Evolutionary conservation across 2,888 invertebrate species (phyloP).

Genomic region (Iphiclides podalirius): DNA sequence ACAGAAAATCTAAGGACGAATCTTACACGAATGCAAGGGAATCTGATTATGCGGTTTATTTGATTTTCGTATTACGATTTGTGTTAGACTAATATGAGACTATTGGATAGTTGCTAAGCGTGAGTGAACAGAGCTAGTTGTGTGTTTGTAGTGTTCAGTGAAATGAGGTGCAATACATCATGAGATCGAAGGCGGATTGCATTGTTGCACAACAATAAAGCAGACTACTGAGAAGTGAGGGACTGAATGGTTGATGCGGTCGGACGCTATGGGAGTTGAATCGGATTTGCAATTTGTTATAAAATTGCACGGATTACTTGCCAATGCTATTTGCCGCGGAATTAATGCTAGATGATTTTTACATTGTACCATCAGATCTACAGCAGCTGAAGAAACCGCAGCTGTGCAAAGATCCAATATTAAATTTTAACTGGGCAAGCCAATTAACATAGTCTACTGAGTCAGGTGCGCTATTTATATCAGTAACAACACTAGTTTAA

Average conservation of each 20-base stretch:
- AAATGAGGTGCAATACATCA: constrained; percentile 70
- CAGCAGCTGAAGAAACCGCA: background rate
- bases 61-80: constrained; percentile 58
- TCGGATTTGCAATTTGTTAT: constrained; percentile 63
- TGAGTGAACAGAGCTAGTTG: constrained; percentile 47
- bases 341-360: constrained; percentile 6
- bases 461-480: background rate
- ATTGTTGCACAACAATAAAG: constrained; percentile 66
- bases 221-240: constrained; percentile 54
- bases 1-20: constrained; percentile 65
- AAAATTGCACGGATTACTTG: constrained; percentile 38
- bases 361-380: background rate
- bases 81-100: constrained; percentile 73
- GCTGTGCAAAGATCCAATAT: background rate
- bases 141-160: constrained; percentile 49
- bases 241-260: constrained; percentile 63
- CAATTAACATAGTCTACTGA: background rate
- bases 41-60: constrained; percentile 68
- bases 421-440: constrained; percentile 29
- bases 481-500: background rate
- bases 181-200: constrained; percentile 67
- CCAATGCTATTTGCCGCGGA: constrained; percentile 19
- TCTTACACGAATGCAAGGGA: constrained; percentile 71
- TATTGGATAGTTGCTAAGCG: constrained; percentile 56
- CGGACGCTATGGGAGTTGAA: constrained; percentile 68